Evolutionary conservation across 2,113 vertebrate genomes (phyloP).

Genomic region (Xyrauchen texanus): DNA sequence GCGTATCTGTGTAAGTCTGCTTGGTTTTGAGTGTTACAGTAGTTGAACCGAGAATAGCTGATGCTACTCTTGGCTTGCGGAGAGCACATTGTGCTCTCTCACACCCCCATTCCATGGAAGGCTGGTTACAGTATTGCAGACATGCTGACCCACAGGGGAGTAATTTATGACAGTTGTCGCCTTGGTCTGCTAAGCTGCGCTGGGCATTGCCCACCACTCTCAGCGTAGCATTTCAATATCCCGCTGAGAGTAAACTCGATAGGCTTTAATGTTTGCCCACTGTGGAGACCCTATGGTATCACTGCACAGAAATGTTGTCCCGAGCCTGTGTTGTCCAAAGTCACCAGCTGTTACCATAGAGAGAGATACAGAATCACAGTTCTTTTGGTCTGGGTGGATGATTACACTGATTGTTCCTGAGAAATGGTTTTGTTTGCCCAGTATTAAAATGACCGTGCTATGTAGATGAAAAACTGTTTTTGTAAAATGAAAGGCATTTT

Average conservation of each 20-base stretch:
- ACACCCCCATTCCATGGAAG: slow-evolving; percentile 32
- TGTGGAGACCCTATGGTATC: slow-evolving; percentile 67
- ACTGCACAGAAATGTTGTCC: slow-evolving; percentile 65
- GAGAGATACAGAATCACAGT: slow-evolving; percentile 43
- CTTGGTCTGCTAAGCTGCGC: slow-evolving; percentile 70
- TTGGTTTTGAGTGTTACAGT: neutral
- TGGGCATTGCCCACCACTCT: slow-evolving; percentile 66
- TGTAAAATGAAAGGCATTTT: neutral
- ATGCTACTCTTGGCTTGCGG: neutral
- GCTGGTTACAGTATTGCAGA: slow-evolving; percentile 61
- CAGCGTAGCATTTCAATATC: slow-evolving; percentile 63
- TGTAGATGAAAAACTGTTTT: neutral
- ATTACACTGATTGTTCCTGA: neutral
- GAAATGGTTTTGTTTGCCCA: neutral
- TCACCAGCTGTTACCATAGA: slow-evolving; percentile 65
- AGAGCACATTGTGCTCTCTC: slow-evolving; percentile 29
- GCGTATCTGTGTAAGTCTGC: neutral
- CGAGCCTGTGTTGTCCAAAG: slow-evolving; percentile 66
- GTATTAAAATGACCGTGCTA: neutral
- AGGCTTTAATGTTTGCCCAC: slow-evolving; percentile 69
- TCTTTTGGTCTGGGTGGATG: slow-evolving; percentile 18
- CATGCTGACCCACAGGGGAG: slow-evolving; percentile 66
- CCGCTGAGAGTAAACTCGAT: slow-evolving; percentile 70
- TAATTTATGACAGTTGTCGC: slow-evolving; percentile 76
- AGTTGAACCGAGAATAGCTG: neutral